phyloP scores from a whole-genome alignment of 1,140 invertebrate genomes.

The Harpegnathos saltator region DNA sequence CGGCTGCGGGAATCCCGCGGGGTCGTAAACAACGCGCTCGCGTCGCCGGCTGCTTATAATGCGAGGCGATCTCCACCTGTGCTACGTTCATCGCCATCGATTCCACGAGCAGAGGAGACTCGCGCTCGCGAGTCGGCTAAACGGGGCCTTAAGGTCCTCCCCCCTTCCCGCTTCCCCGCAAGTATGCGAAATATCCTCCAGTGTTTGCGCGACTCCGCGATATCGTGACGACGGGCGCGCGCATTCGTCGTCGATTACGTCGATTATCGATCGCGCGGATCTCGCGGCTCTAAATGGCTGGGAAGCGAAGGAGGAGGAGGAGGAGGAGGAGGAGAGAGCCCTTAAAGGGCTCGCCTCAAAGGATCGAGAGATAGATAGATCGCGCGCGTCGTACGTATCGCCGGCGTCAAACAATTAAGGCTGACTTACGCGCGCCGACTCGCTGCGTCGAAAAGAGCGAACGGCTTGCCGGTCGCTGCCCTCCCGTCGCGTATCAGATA shows the following conservation, averaged over 20 bases:
- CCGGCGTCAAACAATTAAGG: slow-evolving; percentile 81
- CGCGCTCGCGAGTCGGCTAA: slow-evolving; percentile 6
- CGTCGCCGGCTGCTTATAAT: neutral
- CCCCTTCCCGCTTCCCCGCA: neutral
- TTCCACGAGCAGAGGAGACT: slow-evolving; percentile 2
- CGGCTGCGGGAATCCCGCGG: neutral
- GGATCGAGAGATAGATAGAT: slow-evolving; percentile 18
- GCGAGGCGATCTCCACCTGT: neutral
- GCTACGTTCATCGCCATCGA: neutral
- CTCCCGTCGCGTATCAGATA: slow-evolving; percentile 77
- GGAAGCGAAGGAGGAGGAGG: too few species aligned
- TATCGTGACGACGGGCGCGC: slow-evolving; percentile 40
- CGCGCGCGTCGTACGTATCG: neutral
- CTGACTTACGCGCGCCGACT: slow-evolving; percentile 74
- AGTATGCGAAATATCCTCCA: neutral
- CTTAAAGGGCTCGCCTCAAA: slow-evolving; percentile 35
- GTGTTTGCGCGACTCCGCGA: slow-evolving; percentile 58
- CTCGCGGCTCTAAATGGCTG: slow-evolving; percentile 51
- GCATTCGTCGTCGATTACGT: slow-evolving; percentile 59
- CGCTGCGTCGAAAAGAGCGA: slow-evolving; percentile 70
- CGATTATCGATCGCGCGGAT: slow-evolving; percentile 68
- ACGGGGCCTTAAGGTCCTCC: neutral
- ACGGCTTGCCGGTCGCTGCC: slow-evolving; percentile 70
- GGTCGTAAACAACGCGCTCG: neutral
- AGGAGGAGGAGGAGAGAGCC: too few species aligned